A percentile compares a stretch with the other conserved stretches of the same genome.
Conservation (phyloP, 2,113 vertebrate genomes). For the Dolichallabes microphthalmus region DNA sequence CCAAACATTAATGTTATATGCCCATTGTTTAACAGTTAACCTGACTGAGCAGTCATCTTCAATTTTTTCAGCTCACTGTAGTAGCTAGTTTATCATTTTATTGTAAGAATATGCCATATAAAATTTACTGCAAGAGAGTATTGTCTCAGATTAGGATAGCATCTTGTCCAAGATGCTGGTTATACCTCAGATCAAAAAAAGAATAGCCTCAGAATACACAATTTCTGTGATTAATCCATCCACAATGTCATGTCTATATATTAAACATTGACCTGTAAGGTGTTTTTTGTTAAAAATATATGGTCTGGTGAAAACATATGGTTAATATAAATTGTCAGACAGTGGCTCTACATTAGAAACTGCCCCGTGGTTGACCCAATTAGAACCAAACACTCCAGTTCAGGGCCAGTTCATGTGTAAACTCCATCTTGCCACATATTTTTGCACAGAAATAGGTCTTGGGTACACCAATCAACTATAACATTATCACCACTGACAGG, state of each 20-base stretch:
- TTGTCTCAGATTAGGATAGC: background rate
- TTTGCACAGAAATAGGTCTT: background rate
- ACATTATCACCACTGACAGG: too few relatives aligned
- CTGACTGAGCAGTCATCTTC: too few relatives aligned
- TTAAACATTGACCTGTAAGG: background rate
- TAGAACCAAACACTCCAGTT: background rate
- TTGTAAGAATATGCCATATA: background rate
- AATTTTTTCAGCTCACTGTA: background rate
- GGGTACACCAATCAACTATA: too few relatives aligned
- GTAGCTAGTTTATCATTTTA: background rate
- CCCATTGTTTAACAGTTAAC: background rate
- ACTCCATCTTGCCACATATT: background rate
- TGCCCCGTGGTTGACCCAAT: background rate
- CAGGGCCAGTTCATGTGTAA: background rate
- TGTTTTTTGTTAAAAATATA: background rate
- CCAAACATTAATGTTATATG: background rate
- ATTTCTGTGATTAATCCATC: background rate
- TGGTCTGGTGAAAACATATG: background rate
- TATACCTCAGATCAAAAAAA: background rate
- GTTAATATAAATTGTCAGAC: background rate
- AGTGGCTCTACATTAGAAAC: background rate
- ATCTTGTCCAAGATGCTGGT: background rate
- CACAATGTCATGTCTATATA: background rate
- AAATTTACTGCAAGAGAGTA: background rate
- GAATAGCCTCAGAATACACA: background rate